Conservation (phyloP, 1,140 invertebrate genomes). For the Macrobrachium nipponense region DNA sequence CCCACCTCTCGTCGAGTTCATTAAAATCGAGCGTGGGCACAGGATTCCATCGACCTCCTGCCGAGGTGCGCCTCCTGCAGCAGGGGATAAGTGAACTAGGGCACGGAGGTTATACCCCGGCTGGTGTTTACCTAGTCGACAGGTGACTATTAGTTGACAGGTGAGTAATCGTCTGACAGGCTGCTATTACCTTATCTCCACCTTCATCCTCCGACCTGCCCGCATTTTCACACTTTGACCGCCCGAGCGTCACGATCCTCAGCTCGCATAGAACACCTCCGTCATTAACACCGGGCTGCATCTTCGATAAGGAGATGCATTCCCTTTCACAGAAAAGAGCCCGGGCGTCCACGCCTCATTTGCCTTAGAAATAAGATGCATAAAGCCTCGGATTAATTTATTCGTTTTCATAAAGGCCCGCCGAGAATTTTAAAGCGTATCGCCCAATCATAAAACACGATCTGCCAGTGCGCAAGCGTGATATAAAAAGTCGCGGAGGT, state of each 20-base stretch:
- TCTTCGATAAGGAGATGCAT: no score
- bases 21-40: no score
- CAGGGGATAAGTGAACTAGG: no score
- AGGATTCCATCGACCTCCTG: no score
- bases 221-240: slow-evolving; percentile 11
- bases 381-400: no score
- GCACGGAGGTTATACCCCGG: no score
- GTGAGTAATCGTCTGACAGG: slow-evolving; percentile 2
- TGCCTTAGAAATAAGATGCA: no score
- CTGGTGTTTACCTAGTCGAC: neutral
- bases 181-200: slow-evolving; percentile 1
- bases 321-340: no score
- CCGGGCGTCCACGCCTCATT: no score
- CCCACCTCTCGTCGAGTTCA: no score
- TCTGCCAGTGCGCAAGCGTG: slow-evolving; percentile 8
- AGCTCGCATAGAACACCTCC: neutral
- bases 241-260: neutral
- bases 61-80: no score
- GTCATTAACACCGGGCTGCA: neutral
- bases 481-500: slow-evolving; percentile 13
- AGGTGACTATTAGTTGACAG: neutral
- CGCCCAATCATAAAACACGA: slow-evolving; percentile 17
- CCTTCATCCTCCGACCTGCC: neutral
- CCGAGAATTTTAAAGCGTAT: neutral
- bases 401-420: no score